Conservation (phyloP, 2,797 vertebrate species). For the Columba guinea region DNA sequence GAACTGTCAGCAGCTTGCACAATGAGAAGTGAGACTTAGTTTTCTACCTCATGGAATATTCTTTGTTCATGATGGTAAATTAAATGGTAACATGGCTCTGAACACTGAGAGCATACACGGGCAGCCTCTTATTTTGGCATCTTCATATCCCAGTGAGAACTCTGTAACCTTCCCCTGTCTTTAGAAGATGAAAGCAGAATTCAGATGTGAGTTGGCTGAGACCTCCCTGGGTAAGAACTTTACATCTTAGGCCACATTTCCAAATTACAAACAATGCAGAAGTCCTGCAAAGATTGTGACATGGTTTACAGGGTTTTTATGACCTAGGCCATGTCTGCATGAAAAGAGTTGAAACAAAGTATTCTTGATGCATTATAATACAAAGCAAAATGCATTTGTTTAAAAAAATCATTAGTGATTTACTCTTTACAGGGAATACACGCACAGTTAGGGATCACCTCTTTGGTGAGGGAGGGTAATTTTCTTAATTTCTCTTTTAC, state of each 20-base stretch:
- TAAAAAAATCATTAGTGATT: not conserved
- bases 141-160: not conserved
- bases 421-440: not conserved
- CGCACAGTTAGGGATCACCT: not conserved
- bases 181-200: not conserved
- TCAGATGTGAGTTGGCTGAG: not conserved
- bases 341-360: not conserved
- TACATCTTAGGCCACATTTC: not conserved
- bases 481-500: not conserved
- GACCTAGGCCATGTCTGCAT: not conserved
- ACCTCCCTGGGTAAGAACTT: not conserved
- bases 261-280: not conserved
- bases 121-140: not conserved
- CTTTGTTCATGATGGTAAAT: not conserved
- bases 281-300: not conserved
- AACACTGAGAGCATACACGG: not conserved
- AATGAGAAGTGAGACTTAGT: not conserved
- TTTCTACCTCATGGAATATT: conserved; percentile 1
- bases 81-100: not conserved
- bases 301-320: not conserved
- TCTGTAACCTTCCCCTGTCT: not conserved
- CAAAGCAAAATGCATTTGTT: not conserved
- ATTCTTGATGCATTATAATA: not conserved
- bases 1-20: conserved; percentile 54
- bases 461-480: not conserved